These are phyloP conservation scores for Hirtodrosophila cameraria DNA, from an alignment of 2,888 invertebrate genomes.

Conservation along the genomic window DNA sequence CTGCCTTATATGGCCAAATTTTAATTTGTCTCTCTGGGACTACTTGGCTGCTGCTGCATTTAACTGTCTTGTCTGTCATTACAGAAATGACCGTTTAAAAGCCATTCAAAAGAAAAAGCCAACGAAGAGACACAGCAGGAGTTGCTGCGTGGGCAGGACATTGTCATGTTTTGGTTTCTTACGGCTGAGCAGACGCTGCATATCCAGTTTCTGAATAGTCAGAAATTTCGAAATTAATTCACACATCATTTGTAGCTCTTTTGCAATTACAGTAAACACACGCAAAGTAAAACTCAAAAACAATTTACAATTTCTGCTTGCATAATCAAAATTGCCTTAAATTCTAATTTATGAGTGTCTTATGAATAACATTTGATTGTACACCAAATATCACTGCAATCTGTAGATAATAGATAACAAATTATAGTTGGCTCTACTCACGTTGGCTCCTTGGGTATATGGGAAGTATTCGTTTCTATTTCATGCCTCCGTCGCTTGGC, in stretches of 20 bases:
- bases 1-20: slow-evolving; percentile 57
- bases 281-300: too few relatives aligned
- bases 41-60: slow-evolving; percentile 36
- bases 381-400: too few relatives aligned
- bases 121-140: slow-evolving; percentile 48
- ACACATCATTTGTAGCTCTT: too few relatives aligned
- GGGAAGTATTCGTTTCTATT: slow-evolving; percentile 85
- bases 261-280: too few relatives aligned
- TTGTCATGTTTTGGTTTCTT: neutral
- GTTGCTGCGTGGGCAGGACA: slow-evolving; percentile 52
- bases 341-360: too few relatives aligned
- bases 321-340: too few relatives aligned
- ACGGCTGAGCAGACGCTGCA: neutral
- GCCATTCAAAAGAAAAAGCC: slow-evolving; percentile 50
- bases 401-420: neutral
- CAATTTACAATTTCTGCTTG: too few relatives aligned
- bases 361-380: neutral
- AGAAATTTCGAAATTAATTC: neutral
- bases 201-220: neutral
- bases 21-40: slow-evolving; percentile 51
- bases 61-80: slow-evolving; percentile 34
- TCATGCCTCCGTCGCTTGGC: slow-evolving; percentile 88
- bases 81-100: slow-evolving; percentile 60
- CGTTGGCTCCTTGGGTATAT: slow-evolving; percentile 82
- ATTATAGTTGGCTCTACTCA: slow-evolving; percentile 63